Base-by-base conservation (phyloP, 2,113 vertebrate species). In the Hydrochoerus hydrochaeris region DNA sequence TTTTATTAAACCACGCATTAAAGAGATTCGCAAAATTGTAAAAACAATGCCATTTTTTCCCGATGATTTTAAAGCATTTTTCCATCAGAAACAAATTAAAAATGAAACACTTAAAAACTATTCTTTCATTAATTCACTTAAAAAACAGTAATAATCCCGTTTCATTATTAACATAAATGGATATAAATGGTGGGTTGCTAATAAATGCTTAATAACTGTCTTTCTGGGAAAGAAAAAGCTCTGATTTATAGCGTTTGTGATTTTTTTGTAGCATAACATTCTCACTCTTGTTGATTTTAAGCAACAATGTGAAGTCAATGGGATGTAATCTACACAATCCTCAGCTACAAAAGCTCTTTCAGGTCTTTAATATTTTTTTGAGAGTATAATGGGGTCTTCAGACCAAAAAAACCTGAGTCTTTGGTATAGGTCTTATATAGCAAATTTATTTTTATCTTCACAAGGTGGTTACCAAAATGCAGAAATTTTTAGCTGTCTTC, bases 1-100 rank as follows among this genome's bases (percentile, higher is more conserved):
- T 97, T 91, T 60, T 58, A 87, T 97, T 97, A 96, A 94, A 62
- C 46, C 20, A 85, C 81, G 90, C 90, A 90, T 94, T 97, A 97
- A 97, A 93, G 92, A 93, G 77, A 85, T 90, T 91, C 94, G 49
- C 80, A 96, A 88, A 96, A 89, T 35, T 86, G 57, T 83, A 94
- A 96, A 96, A 90, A 85, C 69, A 94, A 89, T 75, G 80, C 49
- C 90, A 96, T 67, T 94, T 54, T 93, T 46, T 97, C 71, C 84
- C 90, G 67, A 22, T 90, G 80, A 94, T 95, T 87, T 86, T 52
- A 84, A 96, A 94, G 73, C 69, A 81, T 57, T 91, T 73, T 95
- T 94, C 90, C 81, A 75, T 57, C 77, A 69, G 93, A 96, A 91
- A 77, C 54, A 69, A 75, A 63, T 3, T 38, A 69, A 77, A 77